Percentiles rank a stretch among this genome's conserved stretches.
These are phyloP conservation scores for Pygoscelis antarcticus DNA, from an alignment of 2,113 vertebrate species.

Conservation along the genomic window DNA sequence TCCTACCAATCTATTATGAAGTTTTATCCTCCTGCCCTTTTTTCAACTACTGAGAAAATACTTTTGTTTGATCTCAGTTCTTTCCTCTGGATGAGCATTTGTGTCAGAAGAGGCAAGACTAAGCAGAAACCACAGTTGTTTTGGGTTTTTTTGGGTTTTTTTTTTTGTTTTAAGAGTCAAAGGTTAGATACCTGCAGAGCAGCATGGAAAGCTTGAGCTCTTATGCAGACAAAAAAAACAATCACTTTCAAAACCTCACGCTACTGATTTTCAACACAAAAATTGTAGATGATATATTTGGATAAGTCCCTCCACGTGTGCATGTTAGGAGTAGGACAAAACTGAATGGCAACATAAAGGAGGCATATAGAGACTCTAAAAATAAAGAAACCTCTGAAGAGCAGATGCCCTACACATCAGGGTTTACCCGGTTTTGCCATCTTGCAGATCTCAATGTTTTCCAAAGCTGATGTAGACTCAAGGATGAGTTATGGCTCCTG, in stretches of 20 bases:
- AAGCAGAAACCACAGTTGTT: background rate
- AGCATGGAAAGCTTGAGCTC: background rate
- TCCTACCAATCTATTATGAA: background rate
- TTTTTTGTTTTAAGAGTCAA: background rate
- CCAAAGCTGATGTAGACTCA: background rate
- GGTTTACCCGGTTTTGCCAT: background rate
- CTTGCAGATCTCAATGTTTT: background rate
- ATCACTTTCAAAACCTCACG: background rate
- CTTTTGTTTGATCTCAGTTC: background rate
- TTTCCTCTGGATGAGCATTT: background rate
- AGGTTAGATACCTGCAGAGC: background rate
- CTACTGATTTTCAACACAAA: background rate
- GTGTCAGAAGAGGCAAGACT: background rate
- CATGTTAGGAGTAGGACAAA: background rate
- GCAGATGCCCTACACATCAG: background rate
- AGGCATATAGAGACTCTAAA: background rate
- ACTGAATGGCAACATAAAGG: background rate
- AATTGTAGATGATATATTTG: fast-evolving
- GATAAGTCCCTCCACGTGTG: background rate
- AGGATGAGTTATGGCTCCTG: background rate
- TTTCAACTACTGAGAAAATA: background rate
- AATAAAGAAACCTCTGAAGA: background rate
- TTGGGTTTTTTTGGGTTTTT: background rate
- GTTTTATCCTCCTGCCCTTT: background rate
- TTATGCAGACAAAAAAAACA: background rate